Evolutionary conservation across 2,113 vertebrate species (phyloP).

Genomic region (Mohoua ochrocephala): DNA sequence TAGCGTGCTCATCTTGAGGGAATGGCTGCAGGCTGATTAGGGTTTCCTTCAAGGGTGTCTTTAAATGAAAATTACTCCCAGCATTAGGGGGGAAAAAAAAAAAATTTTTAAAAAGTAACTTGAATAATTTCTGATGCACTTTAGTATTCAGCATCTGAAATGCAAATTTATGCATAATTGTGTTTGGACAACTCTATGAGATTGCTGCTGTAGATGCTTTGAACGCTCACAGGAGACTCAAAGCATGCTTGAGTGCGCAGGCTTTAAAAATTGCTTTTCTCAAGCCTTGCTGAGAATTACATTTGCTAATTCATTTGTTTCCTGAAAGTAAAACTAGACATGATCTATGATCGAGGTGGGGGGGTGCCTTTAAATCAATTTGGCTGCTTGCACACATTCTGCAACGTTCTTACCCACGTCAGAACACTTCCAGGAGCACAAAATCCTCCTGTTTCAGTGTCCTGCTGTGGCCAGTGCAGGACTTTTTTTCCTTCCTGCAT

Average conservation of each 20-base stretch:
- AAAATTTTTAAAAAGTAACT: background rate
- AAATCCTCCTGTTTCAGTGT: background rate
- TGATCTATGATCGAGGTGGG: background rate
- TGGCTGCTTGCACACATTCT: background rate
- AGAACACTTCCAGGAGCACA: background rate
- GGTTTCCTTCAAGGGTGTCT: constrained; percentile 18
- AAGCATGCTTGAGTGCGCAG: background rate
- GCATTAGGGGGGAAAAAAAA: background rate
- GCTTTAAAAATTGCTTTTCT: constrained; percentile 15
- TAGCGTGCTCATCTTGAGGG: background rate
- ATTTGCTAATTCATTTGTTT: constrained; percentile 36
- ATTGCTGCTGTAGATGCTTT: constrained; percentile 2
- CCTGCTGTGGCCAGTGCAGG: background rate
- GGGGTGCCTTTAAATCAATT: background rate
- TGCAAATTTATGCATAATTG: constrained; percentile 39
- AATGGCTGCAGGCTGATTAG: background rate
- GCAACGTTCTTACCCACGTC: background rate
- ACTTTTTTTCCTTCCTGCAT: background rate
- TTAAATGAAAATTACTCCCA: background rate
- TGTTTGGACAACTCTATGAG: constrained; percentile 17
- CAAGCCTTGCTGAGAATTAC: constrained; percentile 13
- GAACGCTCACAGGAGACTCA: constrained; percentile 25
- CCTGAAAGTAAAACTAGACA: background rate
- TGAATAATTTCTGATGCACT: background rate
- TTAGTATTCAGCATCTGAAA: constrained; percentile 24